These are phyloP conservation scores for Calcarius ornatus DNA, from an alignment of 2,113 vertebrate species.

Conservation along the genomic window DNA sequence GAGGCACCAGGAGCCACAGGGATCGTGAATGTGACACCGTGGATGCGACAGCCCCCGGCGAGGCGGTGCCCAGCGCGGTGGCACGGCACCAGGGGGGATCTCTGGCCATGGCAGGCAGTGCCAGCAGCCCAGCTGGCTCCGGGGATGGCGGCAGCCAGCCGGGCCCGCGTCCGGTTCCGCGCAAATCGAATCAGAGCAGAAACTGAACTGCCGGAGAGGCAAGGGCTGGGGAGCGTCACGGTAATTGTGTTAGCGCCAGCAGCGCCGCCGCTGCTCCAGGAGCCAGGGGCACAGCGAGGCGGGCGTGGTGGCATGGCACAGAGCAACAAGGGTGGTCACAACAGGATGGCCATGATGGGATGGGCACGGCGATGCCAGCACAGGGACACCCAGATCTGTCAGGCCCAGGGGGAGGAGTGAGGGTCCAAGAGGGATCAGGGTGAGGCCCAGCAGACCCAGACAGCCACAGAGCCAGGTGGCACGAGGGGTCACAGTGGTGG, in stretches of 20 bases:
- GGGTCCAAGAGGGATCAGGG: not conserved
- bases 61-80: accelerated
- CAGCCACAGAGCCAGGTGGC: not conserved
- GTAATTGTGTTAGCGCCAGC: not conserved
- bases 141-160: not conserved
- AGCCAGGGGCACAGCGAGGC: accelerated
- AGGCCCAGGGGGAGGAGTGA: not conserved
- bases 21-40: accelerated
- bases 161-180: not conserved
- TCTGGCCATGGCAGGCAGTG: accelerated
- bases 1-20: accelerated
- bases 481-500: not conserved
- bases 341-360: not conserved
- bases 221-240: not conserved
- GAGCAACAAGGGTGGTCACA: not conserved
- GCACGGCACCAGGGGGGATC: not conserved
- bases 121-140: not conserved
- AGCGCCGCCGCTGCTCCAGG: accelerated
- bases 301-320: not conserved
- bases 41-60: not conserved
- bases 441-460: accelerated
- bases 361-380: accelerated
- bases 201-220: not conserved
- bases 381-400: not conserved
- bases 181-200: conserved; percentile 44